Evolutionary conservation across 2,113 vertebrate genomes (phyloP).

Genomic region (Hemiprocne comata): DNA sequence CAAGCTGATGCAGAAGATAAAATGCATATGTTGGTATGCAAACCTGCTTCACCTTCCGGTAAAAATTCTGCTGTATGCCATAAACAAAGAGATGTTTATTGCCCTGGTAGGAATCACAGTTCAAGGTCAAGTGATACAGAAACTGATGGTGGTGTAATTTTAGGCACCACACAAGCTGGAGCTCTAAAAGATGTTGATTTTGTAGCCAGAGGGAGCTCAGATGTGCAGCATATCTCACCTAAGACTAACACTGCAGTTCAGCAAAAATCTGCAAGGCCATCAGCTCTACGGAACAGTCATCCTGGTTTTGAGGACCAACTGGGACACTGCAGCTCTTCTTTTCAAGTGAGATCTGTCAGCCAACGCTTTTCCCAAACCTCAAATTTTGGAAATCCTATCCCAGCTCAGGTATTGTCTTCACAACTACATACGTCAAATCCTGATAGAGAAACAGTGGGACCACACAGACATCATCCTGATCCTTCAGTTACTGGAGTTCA

Average conservation of each 20-base stretch:
- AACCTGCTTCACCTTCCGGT: conserved; percentile 4
- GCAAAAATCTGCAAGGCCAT: conserved; percentile 74
- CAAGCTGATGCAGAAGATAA: conserved; percentile 40
- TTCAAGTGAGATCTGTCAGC: conserved; percentile 26
- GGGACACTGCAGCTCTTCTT: conserved; percentile 55
- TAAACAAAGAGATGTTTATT: conserved; percentile 1
- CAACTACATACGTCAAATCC: not conserved
- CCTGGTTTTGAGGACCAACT: conserved; percentile 46
- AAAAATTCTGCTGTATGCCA: not conserved
- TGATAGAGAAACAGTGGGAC: not conserved
- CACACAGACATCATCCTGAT: conserved; percentile 31
- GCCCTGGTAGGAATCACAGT: not conserved
- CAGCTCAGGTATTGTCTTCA: not conserved
- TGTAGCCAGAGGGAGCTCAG: conserved; percentile 82
- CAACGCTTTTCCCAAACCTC: not conserved
- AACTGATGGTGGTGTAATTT: conserved; percentile 45
- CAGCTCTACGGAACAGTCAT: not conserved
- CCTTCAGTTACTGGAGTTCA: conserved; percentile 87
- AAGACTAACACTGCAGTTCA: conserved; percentile 79
- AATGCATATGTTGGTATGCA: conserved; percentile 11
- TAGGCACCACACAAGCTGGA: not conserved
- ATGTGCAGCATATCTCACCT: conserved; percentile 62
- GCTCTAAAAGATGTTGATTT: conserved; percentile 76
- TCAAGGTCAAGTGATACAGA: conserved; percentile 37
- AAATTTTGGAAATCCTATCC: not conserved